phyloP scores from a whole-genome alignment of 2,888 invertebrate species.

The Rotaria socialis region DNA sequence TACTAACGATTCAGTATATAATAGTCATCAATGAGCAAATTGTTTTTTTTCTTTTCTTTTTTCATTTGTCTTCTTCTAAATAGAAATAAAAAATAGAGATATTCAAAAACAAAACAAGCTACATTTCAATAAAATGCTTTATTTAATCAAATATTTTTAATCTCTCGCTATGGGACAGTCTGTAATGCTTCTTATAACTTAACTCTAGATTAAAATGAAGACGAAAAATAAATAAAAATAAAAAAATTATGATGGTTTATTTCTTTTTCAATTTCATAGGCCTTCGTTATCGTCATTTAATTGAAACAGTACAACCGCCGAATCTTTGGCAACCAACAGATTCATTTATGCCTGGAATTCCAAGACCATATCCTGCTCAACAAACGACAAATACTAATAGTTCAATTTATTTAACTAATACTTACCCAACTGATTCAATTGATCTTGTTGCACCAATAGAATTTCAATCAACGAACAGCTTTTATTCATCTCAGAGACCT shows the following conservation, averaged over 20 bases:
- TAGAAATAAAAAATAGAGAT: slow-evolving; percentile 15
- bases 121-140: not conserved
- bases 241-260: not conserved
- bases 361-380: slow-evolving; percentile 3
- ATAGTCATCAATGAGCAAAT: not conserved
- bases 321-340: slow-evolving; percentile 27
- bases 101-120: not conserved
- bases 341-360: not conserved
- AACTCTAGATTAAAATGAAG: not conserved
- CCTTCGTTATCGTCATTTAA: slow-evolving; percentile 26
- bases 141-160: not conserved
- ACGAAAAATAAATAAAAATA: too few species aligned
- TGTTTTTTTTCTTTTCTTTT: not conserved
- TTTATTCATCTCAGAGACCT: not conserved
- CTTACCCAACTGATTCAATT: not conserved
- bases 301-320: slow-evolving; percentile 32
- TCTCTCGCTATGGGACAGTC: not conserved
- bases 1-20: not conserved
- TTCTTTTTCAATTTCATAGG: not conserved
- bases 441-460: not conserved
- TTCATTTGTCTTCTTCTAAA: not conserved
- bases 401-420: too few species aligned
- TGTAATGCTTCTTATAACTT: not conserved
- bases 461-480: not conserved
- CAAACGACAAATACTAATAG: too few species aligned